A percentile compares a stretch with the other conserved stretches of the same genome.
Evolutionary conservation across 1,140 invertebrate genomes (phyloP).

Genomic region (Euwallacea fornicatus): DNA sequence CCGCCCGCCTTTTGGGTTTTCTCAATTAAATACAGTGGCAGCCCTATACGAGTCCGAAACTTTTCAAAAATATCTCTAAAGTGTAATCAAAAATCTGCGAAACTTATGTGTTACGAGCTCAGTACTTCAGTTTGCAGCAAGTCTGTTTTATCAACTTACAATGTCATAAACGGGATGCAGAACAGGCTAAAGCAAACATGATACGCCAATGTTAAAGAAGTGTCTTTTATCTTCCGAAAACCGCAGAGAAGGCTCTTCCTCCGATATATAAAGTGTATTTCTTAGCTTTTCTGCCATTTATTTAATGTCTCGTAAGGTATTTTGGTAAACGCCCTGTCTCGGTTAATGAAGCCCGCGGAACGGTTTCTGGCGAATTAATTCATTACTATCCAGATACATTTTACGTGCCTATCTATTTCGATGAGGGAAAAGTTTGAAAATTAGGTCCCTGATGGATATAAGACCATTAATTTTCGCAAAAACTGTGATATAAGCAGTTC

Average conservation of each 20-base stretch:
- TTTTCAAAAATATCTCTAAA: too few species aligned
- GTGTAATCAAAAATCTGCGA: too few species aligned
- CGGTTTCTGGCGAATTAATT: slow-evolving; percentile 34
- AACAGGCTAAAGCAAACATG: not conserved
- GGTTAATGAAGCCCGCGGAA: slow-evolving; percentile 31
- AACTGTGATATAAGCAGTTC: slow-evolving; percentile 25
- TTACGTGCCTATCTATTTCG: slow-evolving; percentile 22
- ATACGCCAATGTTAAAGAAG: slow-evolving; percentile 25
- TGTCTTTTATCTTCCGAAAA: slow-evolving; percentile 34
- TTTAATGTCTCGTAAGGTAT: slow-evolving; percentile 38
- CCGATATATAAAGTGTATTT: slow-evolving; percentile 38
- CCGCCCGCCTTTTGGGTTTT: slow-evolving; percentile 32
- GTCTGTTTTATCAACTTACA: too few species aligned
- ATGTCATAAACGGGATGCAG: too few species aligned
- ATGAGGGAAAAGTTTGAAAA: slow-evolving; percentile 24
- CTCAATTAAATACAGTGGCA: slow-evolving; percentile 25
- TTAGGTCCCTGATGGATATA: slow-evolving; percentile 17
- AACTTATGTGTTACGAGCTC: too few species aligned
- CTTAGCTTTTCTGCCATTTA: slow-evolving; percentile 37
- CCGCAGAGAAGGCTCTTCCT: slow-evolving; percentile 26
- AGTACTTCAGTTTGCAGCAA: too few species aligned
- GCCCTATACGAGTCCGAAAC: too few species aligned
- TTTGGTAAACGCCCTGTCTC: slow-evolving; percentile 30
- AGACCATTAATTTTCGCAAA: slow-evolving; percentile 32
- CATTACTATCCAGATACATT: slow-evolving; percentile 37